Evolutionary conservation across 2,113 vertebrate species (phyloP), one percentile per base, ranked within the genome.

Genomic region (Nannobrachium achirus): DNA sequence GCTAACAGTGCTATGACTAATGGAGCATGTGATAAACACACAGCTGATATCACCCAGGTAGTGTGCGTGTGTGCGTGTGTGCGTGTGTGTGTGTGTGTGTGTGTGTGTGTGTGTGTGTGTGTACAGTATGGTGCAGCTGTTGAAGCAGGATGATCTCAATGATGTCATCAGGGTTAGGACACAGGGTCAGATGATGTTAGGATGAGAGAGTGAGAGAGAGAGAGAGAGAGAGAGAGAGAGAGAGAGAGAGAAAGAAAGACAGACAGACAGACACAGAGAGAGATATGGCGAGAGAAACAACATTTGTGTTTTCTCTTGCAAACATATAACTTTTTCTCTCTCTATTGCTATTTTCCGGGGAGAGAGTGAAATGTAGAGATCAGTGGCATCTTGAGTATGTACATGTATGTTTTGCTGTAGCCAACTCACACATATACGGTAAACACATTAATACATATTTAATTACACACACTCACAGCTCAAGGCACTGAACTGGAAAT

Each of bases 1-100:
- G 66, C 69, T 60, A 66, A 77, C 67, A 75, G 64, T 44, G 10
- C 0, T 1, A 50, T 75, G 71, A 80, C 61, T 82, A 75, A 82
- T 81, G 73, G 81, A 53, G 49, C 10, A 16, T 77, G 70, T 63
- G 75, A 81, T 81, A 79, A 83, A 86, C 56, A 56, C 80, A 73
- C 61, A 16, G 20, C 16, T 67, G 60, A 78, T 75, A 63, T 69
- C 66, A 79, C 52, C n/a, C 71, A 73, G 73, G 81, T 74, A 40
- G 15, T 25, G 20, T 44, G 39, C 39, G 76, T 73, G 57, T 71
- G 60, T 25, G 71, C 66, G 48, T 67, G 45, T 48, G 58, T 50
- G 50, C 18, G 52, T 55, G 7, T 16, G 16, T 14, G 55, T 39
- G 55, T 39, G 25, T 44, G 41, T 51, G 63, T 55, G 50, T 53